Base-by-base conservation (phyloP, 2,888 invertebrate genomes). In the Leuctra nigra region DNA sequence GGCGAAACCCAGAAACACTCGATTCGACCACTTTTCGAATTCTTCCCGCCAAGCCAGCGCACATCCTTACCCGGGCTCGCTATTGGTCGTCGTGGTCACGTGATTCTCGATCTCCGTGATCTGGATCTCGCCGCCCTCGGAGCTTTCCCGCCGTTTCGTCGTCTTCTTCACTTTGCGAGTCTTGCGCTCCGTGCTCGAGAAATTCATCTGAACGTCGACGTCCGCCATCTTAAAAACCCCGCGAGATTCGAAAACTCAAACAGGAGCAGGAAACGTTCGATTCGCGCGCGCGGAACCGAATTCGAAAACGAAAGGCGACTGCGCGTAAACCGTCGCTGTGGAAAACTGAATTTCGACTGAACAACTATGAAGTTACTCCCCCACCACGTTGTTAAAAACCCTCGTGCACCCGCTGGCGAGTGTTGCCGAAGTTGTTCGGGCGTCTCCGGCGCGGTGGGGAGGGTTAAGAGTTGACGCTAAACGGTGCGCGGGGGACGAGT, bases 151-250 rank as follows among this genome's bases (percentile, higher is more conserved):
- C 74, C 88, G 84, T 68, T 87, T 84, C 57, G 66, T 67, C 66
- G 87, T 84, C 79, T 91, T 91, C 81, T 91, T 92, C 77, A 90
- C 87, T 80, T 91, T 92, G 75, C 90, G 90, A 72, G 89, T 84
- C 76, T 91, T 86, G 75, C 84, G 83, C 73, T 83, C 87, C 69
- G 89, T 88, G 71, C 87, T 84, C 71, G 88, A 86, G 73, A 82
- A 86, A 75, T 87, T 86, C 79, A 88, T 86, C 79, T 88, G 86
- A 65, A 87, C 83, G 75, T 91, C 91, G 69, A 91, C 91, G 81
- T 92, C 92, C 73, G 90, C 91, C 92, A 92, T 92, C 23, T 16
- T 20, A 16, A 41, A 16, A 7, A 29, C 11, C 29, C 7, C 6
- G n/a, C n/a, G n/a, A 7, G 11, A 29, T 29, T 29, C 29, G 29